A percentile compares a stretch with the other conserved stretches of the same genome.
Conservation (phyloP, 1,140 invertebrate species). For the Bursaphelenchus mucronatus region DNA sequence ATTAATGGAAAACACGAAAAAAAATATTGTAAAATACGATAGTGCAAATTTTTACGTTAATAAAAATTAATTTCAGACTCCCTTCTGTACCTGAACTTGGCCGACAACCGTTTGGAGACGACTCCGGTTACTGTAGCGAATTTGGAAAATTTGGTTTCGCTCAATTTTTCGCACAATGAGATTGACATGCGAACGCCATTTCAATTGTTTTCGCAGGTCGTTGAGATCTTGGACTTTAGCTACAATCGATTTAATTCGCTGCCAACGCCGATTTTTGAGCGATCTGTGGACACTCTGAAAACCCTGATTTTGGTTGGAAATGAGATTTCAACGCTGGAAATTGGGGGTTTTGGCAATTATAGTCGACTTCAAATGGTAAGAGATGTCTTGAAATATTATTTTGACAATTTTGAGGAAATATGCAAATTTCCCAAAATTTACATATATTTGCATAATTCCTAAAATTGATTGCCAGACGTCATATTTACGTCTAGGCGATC, state of each 20-base stretch:
- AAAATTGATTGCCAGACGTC: too few species aligned
- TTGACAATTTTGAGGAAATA: too few species aligned
- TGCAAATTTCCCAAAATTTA: too few species aligned
- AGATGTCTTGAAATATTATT: neutral
- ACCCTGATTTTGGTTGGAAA: slow-evolving; percentile 37
- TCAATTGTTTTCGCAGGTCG: slow-evolving; percentile 13
- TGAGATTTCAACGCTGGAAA: slow-evolving; percentile 35
- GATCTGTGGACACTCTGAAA: slow-evolving; percentile 26
- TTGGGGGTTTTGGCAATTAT: slow-evolving; percentile 40
- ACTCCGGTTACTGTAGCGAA: slow-evolving; percentile 41
- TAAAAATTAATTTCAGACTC: slow-evolving; percentile 21
- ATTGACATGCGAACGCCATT: slow-evolving; percentile 40
- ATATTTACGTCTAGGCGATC: too few species aligned
- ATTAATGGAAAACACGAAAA: neutral
- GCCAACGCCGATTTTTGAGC: slow-evolving; percentile 33
- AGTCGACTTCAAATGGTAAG: slow-evolving; percentile 47
- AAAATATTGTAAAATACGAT: neutral
- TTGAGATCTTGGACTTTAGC: slow-evolving; percentile 47
- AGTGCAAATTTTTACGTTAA: neutral
- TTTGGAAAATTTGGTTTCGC: slow-evolving; percentile 28
- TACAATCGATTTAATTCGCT: slow-evolving; percentile 34
- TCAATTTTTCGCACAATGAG: slow-evolving; percentile 47
- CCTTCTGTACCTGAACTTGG: slow-evolving; percentile 42
- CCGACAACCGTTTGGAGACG: slow-evolving; percentile 35
- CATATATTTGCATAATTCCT: too few species aligned